Percentiles rank a stretch among this genome's conserved stretches.
Evolutionary conservation across 1,140 invertebrate species (phyloP).

Genomic region (Glomeris maerens): DNA sequence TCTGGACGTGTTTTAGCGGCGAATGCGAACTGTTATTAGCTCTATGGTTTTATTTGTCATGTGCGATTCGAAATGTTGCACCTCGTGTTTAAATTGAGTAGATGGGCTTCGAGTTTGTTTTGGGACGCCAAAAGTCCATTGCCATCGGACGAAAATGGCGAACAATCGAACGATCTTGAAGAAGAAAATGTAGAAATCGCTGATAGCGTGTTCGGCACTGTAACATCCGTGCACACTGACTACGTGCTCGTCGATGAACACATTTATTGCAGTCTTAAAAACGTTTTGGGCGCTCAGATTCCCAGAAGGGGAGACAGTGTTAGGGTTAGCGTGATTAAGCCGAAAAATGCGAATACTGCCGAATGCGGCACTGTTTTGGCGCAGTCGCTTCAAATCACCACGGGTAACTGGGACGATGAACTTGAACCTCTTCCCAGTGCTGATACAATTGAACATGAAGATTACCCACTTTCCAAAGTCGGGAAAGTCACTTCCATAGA

Average conservation of each 20-base stretch:
- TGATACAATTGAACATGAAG: not conserved
- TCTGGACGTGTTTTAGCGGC: no score
- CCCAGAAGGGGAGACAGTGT: not conserved
- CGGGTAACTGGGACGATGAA: not conserved
- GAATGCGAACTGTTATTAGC: no score
- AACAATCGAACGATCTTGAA: no score
- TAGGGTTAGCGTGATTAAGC: not conserved
- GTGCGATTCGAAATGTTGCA: no score
- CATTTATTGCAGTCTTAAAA: not conserved
- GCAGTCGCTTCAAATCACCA: not conserved
- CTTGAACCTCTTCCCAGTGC: not conserved
- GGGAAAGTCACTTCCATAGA: not conserved
- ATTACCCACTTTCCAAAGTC: not conserved
- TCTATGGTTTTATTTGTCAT: no score
- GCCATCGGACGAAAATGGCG: no score
- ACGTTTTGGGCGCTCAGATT: not conserved
- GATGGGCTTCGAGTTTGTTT: no score
- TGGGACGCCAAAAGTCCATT: no score
- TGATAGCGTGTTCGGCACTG: not conserved
- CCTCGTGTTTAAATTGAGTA: no score
- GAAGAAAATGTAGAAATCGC: no score
- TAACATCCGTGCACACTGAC: not conserved
- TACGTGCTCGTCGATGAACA: not conserved
- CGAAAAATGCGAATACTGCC: not conserved
- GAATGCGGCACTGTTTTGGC: not conserved